Conservation (phyloP, 2,888 invertebrate genomes). For the Agrochola litura region DNA sequence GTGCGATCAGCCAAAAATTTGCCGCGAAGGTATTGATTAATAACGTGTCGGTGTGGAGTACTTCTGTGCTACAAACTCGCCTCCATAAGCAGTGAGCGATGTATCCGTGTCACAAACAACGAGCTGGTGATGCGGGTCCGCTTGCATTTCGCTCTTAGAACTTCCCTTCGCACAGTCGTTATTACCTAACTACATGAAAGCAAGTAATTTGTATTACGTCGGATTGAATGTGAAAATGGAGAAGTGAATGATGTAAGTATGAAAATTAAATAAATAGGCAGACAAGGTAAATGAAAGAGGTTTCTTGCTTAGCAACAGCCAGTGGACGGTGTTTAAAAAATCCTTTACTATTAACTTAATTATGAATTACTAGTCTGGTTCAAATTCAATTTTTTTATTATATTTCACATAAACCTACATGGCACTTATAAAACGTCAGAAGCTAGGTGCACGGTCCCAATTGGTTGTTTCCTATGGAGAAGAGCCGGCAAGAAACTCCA, state of each 20-base stretch:
- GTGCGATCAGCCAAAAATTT: constrained; percentile 5
- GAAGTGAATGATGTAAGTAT: not conserved
- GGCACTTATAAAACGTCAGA: too few relatives aligned
- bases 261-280: not conserved
- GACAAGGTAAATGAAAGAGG: not conserved
- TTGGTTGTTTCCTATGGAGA: too few relatives aligned
- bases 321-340: too few relatives aligned
- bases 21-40: constrained; percentile 1
- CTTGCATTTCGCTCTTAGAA: not conserved
- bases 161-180: not conserved
- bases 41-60: not conserved
- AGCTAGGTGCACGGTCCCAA: too few relatives aligned
- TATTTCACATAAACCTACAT: too few relatives aligned
- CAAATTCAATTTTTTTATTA: too few relatives aligned
- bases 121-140: not conserved
- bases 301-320: not conserved
- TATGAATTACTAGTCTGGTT: not conserved
- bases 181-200: not conserved
- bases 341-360: too few relatives aligned
- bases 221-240: not conserved
- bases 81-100: not conserved
- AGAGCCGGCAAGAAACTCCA: too few relatives aligned
- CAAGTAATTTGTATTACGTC: not conserved
- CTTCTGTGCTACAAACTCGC: not conserved
- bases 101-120: not conserved